Base-by-base conservation (phyloP, 2,888 invertebrate genomes). In the Caradrina clavipalpis region DNA sequence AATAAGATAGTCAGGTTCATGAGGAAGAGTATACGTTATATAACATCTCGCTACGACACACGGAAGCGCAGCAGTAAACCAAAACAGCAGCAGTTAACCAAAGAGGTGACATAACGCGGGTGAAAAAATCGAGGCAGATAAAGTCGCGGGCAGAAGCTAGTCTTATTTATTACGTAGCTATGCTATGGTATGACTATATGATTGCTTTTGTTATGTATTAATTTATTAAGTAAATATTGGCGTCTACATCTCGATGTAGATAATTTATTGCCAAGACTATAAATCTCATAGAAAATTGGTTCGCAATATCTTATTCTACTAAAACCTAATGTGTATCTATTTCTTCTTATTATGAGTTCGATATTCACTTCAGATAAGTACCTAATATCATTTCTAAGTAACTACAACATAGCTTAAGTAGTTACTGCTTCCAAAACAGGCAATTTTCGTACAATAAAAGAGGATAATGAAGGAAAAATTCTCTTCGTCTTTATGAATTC, bases 401-500 rank as follows among this genome's bases (percentile, higher is more conserved):
- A 17, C 2, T 42, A 42, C 13, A 21, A 45, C 45, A 45, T 10
- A 7, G 10, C 22, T 49, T 31, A 2, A 5, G 10, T 17, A 42
- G 0, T 7, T 19, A 13, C 19, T 11, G 31, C 15, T 26, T 21
- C 11, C 13, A 39, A 2, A 56, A 19, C 4, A 1, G n/a, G 11
- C 35, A 58, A 47, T 50, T 51, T 50, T 21, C 54, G 13, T 15
- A 39, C 1, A 39, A 21, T 45, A 39, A 15, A 2, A n/a, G 17
- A 31, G 47, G 42, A 39, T 68, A 62, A 39, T 67, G 17, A 19
- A 49, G 49, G 47, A 45, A 72, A 61, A 49, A 26, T 6, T 35
- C 13, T 15, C 13, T 15, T 19, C 31, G 26, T 51, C 57, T 64
- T 64, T 42, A 61, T 57, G 39, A 68, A 69, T 49, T 55, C 61